Evolutionary conservation across 2,797 vertebrate species (phyloP).

Genomic region (Oreortyx pictus): DNA sequence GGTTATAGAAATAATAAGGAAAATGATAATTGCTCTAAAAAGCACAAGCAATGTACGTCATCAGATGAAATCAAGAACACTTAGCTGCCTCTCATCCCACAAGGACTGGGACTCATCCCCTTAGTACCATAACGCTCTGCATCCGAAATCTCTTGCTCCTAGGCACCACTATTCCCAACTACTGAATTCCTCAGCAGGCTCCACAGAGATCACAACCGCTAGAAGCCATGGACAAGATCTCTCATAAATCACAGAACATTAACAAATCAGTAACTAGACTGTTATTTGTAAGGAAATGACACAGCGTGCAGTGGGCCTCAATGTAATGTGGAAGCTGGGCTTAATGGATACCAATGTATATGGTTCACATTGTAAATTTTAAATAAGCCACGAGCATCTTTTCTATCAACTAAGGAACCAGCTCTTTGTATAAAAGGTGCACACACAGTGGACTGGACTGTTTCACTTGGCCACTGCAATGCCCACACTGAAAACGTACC

Average conservation of each 20-base stretch:
- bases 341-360: background rate
- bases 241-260: background rate
- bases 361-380: background rate
- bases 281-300: background rate
- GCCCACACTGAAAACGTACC: slow-evolving; percentile 73
- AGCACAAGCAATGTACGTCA: background rate
- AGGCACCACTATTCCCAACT: background rate
- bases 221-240: background rate
- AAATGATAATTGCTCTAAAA: slow-evolving; percentile 46
- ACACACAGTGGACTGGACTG: background rate
- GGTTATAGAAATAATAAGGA: background rate
- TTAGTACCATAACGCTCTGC: background rate
- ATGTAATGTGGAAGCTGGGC: background rate
- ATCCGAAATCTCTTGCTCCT: background rate
- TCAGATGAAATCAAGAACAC: background rate
- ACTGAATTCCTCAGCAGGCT: background rate
- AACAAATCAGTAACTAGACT: background rate
- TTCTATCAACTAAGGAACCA: background rate
- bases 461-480: background rate
- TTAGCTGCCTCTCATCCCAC: background rate
- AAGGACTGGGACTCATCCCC: background rate
- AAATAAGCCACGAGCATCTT: background rate
- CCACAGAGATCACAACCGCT: background rate
- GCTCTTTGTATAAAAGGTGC: background rate
- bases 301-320: background rate